Evolutionary conservation across 2,888 invertebrate genomes (phyloP).

Genomic region (Nephrotoma guestfalica): DNA sequence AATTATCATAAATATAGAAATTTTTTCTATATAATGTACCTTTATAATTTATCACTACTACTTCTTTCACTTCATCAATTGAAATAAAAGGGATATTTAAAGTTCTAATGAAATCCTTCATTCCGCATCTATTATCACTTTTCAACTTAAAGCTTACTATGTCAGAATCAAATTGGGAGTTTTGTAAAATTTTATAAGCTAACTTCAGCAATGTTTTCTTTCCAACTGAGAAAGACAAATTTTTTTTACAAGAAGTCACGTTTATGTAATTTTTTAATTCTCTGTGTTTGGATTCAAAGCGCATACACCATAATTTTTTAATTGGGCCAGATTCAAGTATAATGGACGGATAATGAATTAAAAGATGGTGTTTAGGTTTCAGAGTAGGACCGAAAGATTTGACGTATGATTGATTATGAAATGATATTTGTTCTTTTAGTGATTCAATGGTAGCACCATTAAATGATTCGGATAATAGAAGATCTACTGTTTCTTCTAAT

Average conservation of each 20-base stretch:
- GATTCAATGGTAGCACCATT: not conserved
- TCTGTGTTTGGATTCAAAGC: slow-evolving; percentile 10
- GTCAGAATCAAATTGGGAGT: no score
- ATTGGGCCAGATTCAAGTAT: slow-evolving; percentile 8
- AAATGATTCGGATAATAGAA: not conserved
- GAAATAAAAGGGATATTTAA: no score
- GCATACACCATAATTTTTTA: slow-evolving; percentile 10
- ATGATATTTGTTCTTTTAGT: not conserved
- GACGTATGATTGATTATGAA: not conserved
- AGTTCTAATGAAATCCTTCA: no score
- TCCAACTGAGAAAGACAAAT: slow-evolving; percentile 7
- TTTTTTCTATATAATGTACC: no score
- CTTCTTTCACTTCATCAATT: no score
- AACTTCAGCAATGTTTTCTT: not conserved
- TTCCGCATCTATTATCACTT: no score
- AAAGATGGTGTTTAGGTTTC: slow-evolving; percentile 11
- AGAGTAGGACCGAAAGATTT: slow-evolving; percentile 7
- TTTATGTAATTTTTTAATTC: slow-evolving; percentile 9
- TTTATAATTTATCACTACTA: no score
- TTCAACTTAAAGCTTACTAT: no score
- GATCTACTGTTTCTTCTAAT: not conserved
- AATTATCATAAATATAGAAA: no score
- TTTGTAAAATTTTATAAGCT: not conserved
- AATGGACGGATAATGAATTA: slow-evolving; percentile 9
- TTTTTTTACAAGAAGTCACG: slow-evolving; percentile 8